Conservation (phyloP, 1,140 invertebrate genomes). For the Camponotus vicinus region DNA sequence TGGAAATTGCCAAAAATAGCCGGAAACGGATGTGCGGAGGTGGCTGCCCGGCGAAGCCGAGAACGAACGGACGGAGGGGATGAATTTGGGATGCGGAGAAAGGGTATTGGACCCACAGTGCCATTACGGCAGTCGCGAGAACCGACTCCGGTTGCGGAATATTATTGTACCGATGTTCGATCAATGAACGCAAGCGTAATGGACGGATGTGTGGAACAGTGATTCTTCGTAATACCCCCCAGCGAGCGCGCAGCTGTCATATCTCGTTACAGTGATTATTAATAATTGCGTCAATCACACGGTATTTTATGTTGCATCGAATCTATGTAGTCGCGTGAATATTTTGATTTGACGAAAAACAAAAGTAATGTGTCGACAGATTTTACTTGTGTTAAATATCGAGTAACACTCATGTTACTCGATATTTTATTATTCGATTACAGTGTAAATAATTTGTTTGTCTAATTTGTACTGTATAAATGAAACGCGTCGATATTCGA, state of each 20-base stretch:
- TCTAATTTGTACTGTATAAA: background rate
- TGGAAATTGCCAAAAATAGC: constrained; percentile 80
- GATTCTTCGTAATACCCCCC: constrained; percentile 20
- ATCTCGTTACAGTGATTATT: constrained; percentile 19
- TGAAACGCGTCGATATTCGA: background rate
- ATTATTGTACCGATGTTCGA: constrained; percentile 63
- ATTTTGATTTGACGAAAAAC: background rate
- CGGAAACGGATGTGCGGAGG: constrained; percentile 73
- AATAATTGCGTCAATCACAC: constrained; percentile 13
- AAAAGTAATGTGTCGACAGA: background rate
- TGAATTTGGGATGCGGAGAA: background rate
- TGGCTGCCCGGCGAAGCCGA: constrained; percentile 36
- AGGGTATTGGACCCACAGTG: constrained; percentile 22
- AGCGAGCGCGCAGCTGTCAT: background rate
- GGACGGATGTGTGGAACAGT: constrained; percentile 43
- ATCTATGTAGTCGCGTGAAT: background rate
- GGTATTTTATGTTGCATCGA: background rate
- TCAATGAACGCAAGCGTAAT: constrained; percentile 57
- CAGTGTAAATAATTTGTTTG: background rate
- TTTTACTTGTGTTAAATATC: background rate
- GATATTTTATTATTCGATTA: constrained; percentile 16
- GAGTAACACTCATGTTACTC: background rate
- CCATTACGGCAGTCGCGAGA: constrained; percentile 65
- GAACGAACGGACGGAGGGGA: background rate
- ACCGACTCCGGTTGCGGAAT: constrained; percentile 50